A percentile compares a stretch with the other conserved stretches of the same genome.
Conservation (phyloP, 1,140 invertebrate species). For the Amyelois transitella region DNA sequence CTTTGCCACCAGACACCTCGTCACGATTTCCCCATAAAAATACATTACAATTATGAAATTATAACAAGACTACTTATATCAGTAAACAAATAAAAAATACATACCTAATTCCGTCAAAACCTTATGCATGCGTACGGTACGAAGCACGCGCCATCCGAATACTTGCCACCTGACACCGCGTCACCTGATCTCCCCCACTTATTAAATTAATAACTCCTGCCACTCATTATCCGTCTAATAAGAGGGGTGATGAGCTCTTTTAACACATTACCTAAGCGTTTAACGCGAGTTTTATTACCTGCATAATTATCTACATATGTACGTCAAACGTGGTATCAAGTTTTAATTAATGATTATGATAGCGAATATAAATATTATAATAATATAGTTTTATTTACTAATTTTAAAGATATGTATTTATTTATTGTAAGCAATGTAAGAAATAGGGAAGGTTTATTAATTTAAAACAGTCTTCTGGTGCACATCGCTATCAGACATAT, state of each 20-base stretch:
- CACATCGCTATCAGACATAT: slow-evolving; percentile 43
- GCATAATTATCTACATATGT: slow-evolving; percentile 36
- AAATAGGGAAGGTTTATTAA: background rate
- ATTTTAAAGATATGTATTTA: background rate
- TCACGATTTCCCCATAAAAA: too few relatives aligned
- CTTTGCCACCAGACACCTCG: too few relatives aligned
- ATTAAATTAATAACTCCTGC: slow-evolving; percentile 73
- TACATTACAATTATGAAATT: too few relatives aligned
- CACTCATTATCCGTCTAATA: slow-evolving; percentile 68
- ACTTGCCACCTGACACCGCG: slow-evolving; percentile 50
- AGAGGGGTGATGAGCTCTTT: slow-evolving; percentile 65
- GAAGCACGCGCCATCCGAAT: slow-evolving; percentile 17
- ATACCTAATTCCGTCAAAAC: background rate
- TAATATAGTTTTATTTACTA: too few relatives aligned
- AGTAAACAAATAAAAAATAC: background rate
- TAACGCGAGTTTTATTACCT: slow-evolving; percentile 63
- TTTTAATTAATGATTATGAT: background rate
- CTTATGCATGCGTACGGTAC: slow-evolving; percentile 5
- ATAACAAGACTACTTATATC: background rate
- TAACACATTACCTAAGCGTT: slow-evolving; percentile 63
- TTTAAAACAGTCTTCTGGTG: background rate
- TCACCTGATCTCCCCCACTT: slow-evolving; percentile 59
- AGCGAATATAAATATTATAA: too few relatives aligned
- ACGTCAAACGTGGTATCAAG: background rate
- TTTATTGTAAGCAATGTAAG: too few relatives aligned